Evolutionary conservation across 2,888 invertebrate genomes (phyloP), one percentile per base, ranked within the genome.

Genomic region (Criorhina ranunculi): DNA sequence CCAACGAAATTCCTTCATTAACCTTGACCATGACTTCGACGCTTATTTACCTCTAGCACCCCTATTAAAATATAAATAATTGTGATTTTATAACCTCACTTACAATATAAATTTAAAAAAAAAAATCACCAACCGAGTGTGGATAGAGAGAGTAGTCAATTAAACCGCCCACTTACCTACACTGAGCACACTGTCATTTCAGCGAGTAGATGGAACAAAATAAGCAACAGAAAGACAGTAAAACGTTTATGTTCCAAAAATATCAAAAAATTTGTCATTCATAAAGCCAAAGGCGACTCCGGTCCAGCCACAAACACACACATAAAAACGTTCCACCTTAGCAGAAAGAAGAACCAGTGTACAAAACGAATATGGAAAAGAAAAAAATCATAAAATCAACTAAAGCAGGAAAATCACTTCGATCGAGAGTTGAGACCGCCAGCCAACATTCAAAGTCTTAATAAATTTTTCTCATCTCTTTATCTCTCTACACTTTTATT

Each of bases 321-420:
- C 35, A 66, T 8, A 9, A 0, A n/a, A 2, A 15, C 24, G 1
- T 29, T 37, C 35, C 46, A 24, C 29, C 19, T 66, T 9, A 11
- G 49, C n/a, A 42, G 15, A 29, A 12, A 49, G 12, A 57, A 66
- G 2, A 44, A 24, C n/a, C 24, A 42, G 49, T 35, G 9, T 12
- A 35, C 17, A 19, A 33, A 15, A 51, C 24, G 37, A 66, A 51
- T 19, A 35, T 9, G 15, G 12, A 51, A 55, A 35, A 17, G 35
- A 35, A 55, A 17, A 24, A 55, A 17, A 53, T 12, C 35, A 44
- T 19, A 40, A 75, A 73, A 64, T 35, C 64, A 53, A 75, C 62
- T 64, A 33, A 73, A 64, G 62, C 53, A 62, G 73, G 62, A 64
- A 73, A 73, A 53, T 55, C 62, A 73, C 62, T 37, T 62, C 73